A percentile compares a stretch with the other conserved stretches of the same genome.
phyloP scores from a whole-genome alignment of 1,140 invertebrate genomes.

The Leptonema lineaticorne region DNA sequence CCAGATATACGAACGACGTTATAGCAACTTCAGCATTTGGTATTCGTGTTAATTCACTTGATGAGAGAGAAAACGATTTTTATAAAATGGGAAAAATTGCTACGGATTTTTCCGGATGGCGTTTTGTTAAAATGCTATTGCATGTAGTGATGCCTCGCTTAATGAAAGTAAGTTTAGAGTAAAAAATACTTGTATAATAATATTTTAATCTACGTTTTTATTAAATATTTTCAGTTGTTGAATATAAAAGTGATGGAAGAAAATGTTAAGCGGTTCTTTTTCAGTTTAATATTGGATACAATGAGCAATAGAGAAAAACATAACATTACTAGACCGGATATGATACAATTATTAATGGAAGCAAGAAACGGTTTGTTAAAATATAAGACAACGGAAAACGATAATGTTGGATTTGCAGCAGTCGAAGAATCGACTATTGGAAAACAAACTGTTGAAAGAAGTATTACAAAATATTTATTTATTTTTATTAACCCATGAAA shows the following conservation, averaged over 20 bases:
- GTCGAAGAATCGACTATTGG: slow-evolving; percentile 37
- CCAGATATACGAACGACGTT: slow-evolving; percentile 40
- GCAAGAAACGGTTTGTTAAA: slow-evolving; percentile 45
- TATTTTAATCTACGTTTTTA: background rate
- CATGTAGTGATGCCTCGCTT: no score
- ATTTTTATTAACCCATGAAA: background rate
- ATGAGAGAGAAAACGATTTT: slow-evolving; percentile 45
- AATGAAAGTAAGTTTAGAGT: no score
- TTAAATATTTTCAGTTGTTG: slow-evolving; percentile 2
- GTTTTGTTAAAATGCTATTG: no score
- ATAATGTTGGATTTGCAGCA: slow-evolving; percentile 37
- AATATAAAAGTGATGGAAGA: background rate
- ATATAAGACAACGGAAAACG: slow-evolving; percentile 40
- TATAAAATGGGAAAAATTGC: slow-evolving; percentile 41
- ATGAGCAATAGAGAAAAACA: slow-evolving; percentile 48
- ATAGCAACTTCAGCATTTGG: slow-evolving; percentile 43
- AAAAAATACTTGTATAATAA: slow-evolving; percentile 10
- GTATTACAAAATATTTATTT: background rate
- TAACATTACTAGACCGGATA: slow-evolving; percentile 54
- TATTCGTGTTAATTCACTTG: slow-evolving; percentile 34
- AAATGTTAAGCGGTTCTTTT: slow-evolving; percentile 41
- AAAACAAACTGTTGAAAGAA: slow-evolving; percentile 26
- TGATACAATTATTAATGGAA: slow-evolving; percentile 58
- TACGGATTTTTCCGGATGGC: background rate
- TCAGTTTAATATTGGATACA: slow-evolving; percentile 33